Percentiles rank a stretch among this genome's conserved stretches.
These are phyloP conservation scores for Aphidoletes aphidimyza DNA, from an alignment of 2,888 invertebrate species.

Conservation along the genomic window DNA sequence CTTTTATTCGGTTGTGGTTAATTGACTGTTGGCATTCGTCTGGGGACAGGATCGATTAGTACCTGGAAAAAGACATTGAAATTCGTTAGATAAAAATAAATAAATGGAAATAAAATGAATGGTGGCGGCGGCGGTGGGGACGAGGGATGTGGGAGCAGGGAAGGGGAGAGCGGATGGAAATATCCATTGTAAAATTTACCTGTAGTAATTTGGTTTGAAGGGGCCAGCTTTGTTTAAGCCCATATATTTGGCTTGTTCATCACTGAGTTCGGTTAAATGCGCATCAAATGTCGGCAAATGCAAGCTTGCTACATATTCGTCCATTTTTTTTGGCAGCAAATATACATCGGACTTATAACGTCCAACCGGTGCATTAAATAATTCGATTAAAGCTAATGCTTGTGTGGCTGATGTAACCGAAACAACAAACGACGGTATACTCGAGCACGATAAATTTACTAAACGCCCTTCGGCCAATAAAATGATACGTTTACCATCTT, in stretches of 20 bases:
- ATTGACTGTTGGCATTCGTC: conserved; percentile 1
- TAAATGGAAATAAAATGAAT: background rate
- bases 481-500: conserved; percentile 94
- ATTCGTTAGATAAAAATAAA: background rate
- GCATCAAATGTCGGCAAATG: conserved; percentile 98
- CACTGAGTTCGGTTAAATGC: conserved; percentile 92
- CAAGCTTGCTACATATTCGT: conserved; percentile 97
- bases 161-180: too few relatives aligned
- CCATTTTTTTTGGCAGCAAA: conserved; percentile 98
- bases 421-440: conserved; percentile 96
- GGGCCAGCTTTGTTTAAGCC: conserved; percentile 98
- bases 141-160: too few relatives aligned
- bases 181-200: conserved; percentile 70
- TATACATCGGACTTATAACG: conserved; percentile 98
- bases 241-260: conserved; percentile 97
- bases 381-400: conserved; percentile 94
- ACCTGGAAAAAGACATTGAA: background rate
- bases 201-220: conserved; percentile 98
- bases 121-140: too few relatives aligned
- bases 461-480: conserved; percentile 93
- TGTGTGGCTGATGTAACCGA: conserved; percentile 98
- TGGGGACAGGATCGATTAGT: background rate
- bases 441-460: conserved; percentile 96
- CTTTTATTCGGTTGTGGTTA: background rate
- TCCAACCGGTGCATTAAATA: conserved; percentile 94